phyloP scores from a whole-genome alignment of 1,140 invertebrate genomes.

The Glomeris maerens region DNA sequence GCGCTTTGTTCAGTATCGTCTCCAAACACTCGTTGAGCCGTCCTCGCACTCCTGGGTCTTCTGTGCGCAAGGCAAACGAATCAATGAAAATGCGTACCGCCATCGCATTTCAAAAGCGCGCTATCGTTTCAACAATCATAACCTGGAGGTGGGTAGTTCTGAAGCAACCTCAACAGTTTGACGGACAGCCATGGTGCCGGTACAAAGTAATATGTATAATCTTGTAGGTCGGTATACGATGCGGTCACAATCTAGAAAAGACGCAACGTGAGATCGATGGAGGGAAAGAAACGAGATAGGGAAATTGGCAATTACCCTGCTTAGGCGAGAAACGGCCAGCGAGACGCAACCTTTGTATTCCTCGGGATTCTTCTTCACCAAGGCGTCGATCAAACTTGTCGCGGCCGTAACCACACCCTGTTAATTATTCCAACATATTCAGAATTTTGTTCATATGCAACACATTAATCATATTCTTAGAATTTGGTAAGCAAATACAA shows the following conservation, averaged over 20 bases:
- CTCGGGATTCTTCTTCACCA: slow-evolving; percentile 96
- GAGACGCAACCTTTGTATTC: slow-evolving; percentile 99
- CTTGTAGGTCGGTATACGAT: slow-evolving; percentile 95
- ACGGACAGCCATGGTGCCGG: slow-evolving; percentile 99
- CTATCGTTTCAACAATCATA: slow-evolving; percentile 19
- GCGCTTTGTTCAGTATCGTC: slow-evolving; percentile 99
- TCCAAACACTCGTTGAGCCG: slow-evolving; percentile 95
- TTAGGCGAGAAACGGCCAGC: slow-evolving; percentile 89
- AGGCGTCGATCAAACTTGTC: slow-evolving; percentile 90
- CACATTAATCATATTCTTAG: no score
- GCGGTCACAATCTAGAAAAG: slow-evolving; percentile 81
- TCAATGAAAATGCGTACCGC: slow-evolving; percentile 17
- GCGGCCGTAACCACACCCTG: slow-evolving; percentile 93
- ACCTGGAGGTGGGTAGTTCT: slow-evolving; percentile 96
- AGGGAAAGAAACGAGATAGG: no score
- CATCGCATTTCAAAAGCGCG: not conserved
- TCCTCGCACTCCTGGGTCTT: slow-evolving; percentile 87
- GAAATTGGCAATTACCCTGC: slow-evolving; percentile 67
- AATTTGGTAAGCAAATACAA: no score
- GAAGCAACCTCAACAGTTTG: slow-evolving; percentile 85
- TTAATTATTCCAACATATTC: no score
- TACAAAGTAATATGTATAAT: slow-evolving; percentile 99
- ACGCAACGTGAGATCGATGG: no score
- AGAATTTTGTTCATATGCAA: no score
- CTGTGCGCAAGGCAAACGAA: slow-evolving; percentile 32